phyloP scores from a whole-genome alignment of 2,888 invertebrate genomes.

The Cataglyphis albicans region DNA sequence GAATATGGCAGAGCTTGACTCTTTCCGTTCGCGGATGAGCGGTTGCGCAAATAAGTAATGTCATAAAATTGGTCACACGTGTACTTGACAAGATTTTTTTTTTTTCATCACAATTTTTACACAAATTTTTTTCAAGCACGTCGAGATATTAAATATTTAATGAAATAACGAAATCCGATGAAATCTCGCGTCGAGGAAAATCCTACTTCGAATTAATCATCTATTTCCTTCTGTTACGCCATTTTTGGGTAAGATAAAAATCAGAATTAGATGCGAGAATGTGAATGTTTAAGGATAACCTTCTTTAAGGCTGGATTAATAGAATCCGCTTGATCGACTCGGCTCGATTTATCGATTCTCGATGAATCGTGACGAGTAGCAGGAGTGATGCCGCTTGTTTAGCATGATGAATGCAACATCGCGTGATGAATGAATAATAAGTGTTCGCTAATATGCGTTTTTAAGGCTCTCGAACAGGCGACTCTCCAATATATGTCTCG shows the following conservation, averaged over 20 bases:
- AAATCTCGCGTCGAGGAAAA: neutral
- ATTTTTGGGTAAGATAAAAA: neutral
- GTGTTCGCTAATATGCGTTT: neutral
- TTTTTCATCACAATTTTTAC: too few species aligned
- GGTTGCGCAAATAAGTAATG: neutral
- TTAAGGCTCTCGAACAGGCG: neutral
- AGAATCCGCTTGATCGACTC: slow-evolving; percentile 6
- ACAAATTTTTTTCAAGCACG: too few species aligned
- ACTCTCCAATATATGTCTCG: slow-evolving; percentile 6
- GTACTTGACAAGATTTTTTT: neutral
- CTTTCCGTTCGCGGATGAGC: neutral
- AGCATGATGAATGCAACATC: neutral
- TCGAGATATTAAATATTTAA: neutral
- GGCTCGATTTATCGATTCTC: slow-evolving; percentile 16
- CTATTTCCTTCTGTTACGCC: neutral
- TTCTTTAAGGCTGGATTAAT: slow-evolving; percentile 20
- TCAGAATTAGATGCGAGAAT: neutral
- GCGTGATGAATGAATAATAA: slow-evolving; percentile 28
- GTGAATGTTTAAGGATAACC: slow-evolving; percentile 31
- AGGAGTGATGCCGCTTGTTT: neutral
- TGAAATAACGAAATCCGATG: neutral
- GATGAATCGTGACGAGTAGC: neutral
- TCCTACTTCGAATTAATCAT: neutral
- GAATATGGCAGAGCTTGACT: neutral
- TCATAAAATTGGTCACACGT: neutral